Conservation (phyloP, 2,797 vertebrate species). For the Pelobates cultripes region DNA sequence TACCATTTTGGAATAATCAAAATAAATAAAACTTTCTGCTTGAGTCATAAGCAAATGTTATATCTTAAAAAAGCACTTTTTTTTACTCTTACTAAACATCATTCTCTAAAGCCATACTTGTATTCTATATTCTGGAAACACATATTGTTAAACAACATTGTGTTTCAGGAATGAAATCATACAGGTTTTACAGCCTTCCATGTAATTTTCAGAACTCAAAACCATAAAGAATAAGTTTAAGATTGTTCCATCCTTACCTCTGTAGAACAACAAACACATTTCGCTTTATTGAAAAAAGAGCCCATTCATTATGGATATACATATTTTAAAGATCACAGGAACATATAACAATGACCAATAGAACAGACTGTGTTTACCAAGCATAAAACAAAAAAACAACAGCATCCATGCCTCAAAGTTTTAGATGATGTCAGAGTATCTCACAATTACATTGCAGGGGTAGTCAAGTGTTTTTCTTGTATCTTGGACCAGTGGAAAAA, state of each 20-base stretch:
- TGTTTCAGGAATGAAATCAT: slow-evolving; percentile 2
- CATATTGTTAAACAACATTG: slow-evolving; percentile 1
- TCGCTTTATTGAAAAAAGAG: no score
- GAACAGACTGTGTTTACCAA: no score
- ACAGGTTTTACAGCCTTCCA: not conserved
- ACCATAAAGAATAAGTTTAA: not conserved
- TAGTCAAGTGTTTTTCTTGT: no score
- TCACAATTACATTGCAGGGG: no score
- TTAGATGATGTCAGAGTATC: no score
- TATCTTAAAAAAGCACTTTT: not conserved
- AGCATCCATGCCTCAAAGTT: no score
- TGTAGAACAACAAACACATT: not conserved
- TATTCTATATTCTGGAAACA: not conserved
- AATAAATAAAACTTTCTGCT: not conserved
- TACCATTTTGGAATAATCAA: not conserved
- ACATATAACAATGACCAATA: no score
- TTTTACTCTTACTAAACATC: not conserved
- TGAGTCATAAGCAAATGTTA: not conserved
- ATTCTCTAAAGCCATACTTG: not conserved
- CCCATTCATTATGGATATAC: no score
- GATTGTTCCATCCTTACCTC: not conserved
- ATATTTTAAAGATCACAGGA: no score
- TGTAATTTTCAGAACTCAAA: not conserved
- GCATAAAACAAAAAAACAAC: no score
- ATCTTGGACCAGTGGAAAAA: no score